Percentiles rank a stretch among this genome's conserved stretches.
phyloP scores from a whole-genome alignment of 2,113 vertebrate genomes.

The Oplegnathus fasciatus region DNA sequence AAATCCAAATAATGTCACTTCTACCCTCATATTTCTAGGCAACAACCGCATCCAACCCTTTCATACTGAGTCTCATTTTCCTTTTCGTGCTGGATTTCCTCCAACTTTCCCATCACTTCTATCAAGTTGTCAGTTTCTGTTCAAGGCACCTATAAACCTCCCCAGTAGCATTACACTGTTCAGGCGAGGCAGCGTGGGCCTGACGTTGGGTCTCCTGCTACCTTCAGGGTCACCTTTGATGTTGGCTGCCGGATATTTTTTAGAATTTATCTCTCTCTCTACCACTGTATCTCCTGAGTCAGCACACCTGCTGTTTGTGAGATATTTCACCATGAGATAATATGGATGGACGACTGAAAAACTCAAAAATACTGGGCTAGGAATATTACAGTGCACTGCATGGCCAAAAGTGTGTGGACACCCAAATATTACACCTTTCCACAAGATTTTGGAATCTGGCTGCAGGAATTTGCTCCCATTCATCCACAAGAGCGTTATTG shows the following conservation, averaged over 20 bases:
- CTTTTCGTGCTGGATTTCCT: background rate
- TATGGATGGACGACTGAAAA: background rate
- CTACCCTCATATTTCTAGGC: background rate
- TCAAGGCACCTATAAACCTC: conserved; percentile 15
- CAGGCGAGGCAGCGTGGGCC: background rate
- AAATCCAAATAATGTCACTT: background rate
- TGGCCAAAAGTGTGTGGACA: background rate
- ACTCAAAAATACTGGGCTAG: background rate
- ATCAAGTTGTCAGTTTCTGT: conserved; percentile 13
- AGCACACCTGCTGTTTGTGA: background rate
- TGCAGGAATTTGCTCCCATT: too few relatives aligned
- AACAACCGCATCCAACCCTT: background rate
- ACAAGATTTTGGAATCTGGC: too few relatives aligned
- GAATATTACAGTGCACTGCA: background rate
- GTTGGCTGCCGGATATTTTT: background rate
- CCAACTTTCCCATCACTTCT: background rate
- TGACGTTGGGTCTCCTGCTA: background rate
- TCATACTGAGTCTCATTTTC: background rate
- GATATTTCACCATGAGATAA: background rate
- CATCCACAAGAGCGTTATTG: too few relatives aligned
- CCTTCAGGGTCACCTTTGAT: conserved; percentile 39
- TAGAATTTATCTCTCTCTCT: background rate
- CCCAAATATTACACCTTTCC: background rate
- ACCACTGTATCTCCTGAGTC: background rate
- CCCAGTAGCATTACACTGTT: background rate